Conservation (phyloP, 2,888 invertebrate genomes). For the Cremastinae sp. region DNA sequence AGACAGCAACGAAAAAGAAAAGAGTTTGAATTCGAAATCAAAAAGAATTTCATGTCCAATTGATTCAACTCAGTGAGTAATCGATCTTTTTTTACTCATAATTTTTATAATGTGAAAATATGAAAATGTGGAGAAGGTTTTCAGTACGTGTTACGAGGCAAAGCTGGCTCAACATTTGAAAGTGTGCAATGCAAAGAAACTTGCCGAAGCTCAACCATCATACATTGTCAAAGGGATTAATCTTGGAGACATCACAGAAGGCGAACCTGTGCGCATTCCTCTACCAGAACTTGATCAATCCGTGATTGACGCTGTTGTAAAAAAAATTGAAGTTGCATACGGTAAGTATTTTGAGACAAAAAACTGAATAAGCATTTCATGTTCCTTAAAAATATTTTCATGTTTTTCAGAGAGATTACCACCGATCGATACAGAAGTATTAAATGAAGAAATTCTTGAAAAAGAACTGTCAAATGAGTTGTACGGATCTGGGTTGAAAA, state of each 20-base stretch:
- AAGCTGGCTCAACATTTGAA: slow-evolving; percentile 86
- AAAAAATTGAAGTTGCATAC: slow-evolving; percentile 72
- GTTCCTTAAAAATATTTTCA: background rate
- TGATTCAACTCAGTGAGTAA: slow-evolving; percentile 87
- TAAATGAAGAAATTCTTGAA: slow-evolving; percentile 80
- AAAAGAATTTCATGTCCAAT: slow-evolving; percentile 86
- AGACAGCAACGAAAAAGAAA: slow-evolving; percentile 33
- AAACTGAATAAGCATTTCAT: no score
- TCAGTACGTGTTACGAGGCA: slow-evolving; percentile 85
- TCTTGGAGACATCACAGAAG: slow-evolving; percentile 70
- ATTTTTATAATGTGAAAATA: slow-evolving; percentile 30
- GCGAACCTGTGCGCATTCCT: slow-evolving; percentile 64
- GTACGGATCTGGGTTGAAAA: slow-evolving; percentile 84
- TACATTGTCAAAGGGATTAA: slow-evolving; percentile 83
- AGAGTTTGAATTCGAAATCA: slow-evolving; percentile 58
- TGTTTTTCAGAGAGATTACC: slow-evolving; percentile 74
- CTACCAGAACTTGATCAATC: slow-evolving; percentile 69
- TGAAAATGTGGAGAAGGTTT: slow-evolving; percentile 71
- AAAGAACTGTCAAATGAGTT: slow-evolving; percentile 81
- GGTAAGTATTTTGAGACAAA: slow-evolving; percentile 63
- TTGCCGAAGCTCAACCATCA: slow-evolving; percentile 80
- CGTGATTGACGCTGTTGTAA: slow-evolving; percentile 68
- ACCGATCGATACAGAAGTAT: slow-evolving; percentile 77
- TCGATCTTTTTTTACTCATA: background rate
- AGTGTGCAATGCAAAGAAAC: slow-evolving; percentile 86